Base-by-base conservation (phyloP, 2,797 vertebrate species). In the Sorex maritimensis region DNA sequence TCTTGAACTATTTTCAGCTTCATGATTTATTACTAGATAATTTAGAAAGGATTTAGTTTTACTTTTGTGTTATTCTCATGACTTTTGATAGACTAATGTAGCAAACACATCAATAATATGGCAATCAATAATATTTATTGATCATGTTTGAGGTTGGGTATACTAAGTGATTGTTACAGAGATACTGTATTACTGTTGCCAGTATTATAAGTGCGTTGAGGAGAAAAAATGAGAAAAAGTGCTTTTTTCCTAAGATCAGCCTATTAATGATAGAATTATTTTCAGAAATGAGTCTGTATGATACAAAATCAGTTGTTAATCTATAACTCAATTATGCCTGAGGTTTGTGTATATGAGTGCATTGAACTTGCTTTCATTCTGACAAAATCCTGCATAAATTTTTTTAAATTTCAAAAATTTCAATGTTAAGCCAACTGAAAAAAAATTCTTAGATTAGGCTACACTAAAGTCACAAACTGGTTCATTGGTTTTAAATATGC, bases 371-470 rank as follows among this genome's bases (percentile, higher is more conserved):
- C 83, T 92, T 96, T 58, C 21, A 77, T 65, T 93, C 90, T 71
- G 83, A 90, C 61, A 81, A 90, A 82, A 58, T 83, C 12, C 38
- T 92, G 24, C 63, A 14, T 93, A 94, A 94, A 88, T 89, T 87
- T 78, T 81, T 88, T 88, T 88, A 24, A 95, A 93, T 93, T 73
- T 94, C 52, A 94, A 96, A 92, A 75, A 86, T 86, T 86, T 46
- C 92, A 90, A 93, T 80, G 81, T 92, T 85, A 91, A 95, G 83
- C 78, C 58, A 74, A 88, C 93, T 93, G 90, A 88, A 96, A 92
- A 94, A 86, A 86, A 88, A 55, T 91, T 86, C 72, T 85, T 80
- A 94, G 38, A 94, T 93, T 84, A 94, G 86, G 78, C 86, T 93
- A 38, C 14, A 88, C 44, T 86, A 75, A 49, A 94, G 95, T 85